Percentiles rank a stretch among this genome's conserved stretches.
These are phyloP conservation scores for Anhinga anhinga DNA, from an alignment of 2,113 vertebrate species.

Conservation along the genomic window DNA sequence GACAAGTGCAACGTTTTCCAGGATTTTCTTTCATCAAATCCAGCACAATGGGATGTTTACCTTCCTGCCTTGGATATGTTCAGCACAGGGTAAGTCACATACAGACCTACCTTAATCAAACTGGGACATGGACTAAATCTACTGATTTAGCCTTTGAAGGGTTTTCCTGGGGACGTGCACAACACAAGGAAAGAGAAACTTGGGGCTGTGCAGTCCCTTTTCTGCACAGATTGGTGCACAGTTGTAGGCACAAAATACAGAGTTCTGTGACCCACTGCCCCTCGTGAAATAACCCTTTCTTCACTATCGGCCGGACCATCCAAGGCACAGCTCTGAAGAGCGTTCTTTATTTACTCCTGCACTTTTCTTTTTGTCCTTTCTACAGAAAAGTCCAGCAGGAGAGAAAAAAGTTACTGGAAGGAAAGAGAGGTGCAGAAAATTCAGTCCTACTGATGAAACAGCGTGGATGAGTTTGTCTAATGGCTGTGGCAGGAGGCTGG, in stretches of 20 bases:
- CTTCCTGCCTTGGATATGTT: constrained; percentile 14
- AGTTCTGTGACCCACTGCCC: not conserved
- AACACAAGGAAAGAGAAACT: not conserved
- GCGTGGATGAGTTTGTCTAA: constrained; percentile 12
- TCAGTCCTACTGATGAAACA: not conserved
- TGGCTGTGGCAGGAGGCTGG: not conserved
- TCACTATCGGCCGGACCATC: not conserved
- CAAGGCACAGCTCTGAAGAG: not conserved
- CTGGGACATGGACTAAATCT: not conserved
- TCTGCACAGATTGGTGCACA: not conserved
- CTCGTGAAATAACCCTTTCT: not conserved
- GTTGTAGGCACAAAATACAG: not conserved
- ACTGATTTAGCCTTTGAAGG: not conserved
- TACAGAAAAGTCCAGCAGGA: not conserved
- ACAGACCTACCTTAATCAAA: not conserved
- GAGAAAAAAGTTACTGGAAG: not conserved
- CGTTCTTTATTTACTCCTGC: not conserved
- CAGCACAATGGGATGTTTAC: constrained; percentile 66
- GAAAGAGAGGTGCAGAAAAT: not conserved
- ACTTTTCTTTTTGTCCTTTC: not conserved
- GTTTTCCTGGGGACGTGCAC: not conserved
- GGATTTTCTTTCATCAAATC: constrained; percentile 58
- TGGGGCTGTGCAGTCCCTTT: not conserved
- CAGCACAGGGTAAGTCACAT: not conserved
- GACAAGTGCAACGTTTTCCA: constrained; percentile 52